These are phyloP conservation scores for Onthophagus taurus DNA, from an alignment of 1,140 invertebrate genomes.

Conservation along the genomic window DNA sequence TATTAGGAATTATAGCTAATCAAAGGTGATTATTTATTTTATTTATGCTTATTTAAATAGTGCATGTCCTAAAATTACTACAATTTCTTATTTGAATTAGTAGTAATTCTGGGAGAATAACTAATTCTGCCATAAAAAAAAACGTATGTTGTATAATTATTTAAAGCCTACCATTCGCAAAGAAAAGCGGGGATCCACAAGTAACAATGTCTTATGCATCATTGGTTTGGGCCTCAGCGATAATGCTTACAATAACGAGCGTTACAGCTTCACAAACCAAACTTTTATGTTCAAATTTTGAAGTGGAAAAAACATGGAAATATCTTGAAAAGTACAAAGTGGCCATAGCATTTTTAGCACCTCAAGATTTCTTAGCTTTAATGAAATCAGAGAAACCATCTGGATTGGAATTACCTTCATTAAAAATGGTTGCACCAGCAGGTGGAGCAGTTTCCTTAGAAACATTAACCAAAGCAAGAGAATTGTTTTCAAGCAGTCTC, in stretches of 20 bases:
- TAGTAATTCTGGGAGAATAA: background rate
- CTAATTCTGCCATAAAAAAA: too few species aligned
- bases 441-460: background rate
- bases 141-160: too few species aligned
- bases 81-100: background rate
- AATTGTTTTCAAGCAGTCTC: background rate
- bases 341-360: too few species aligned
- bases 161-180: too few species aligned
- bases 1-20: background rate
- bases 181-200: background rate
- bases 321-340: slow-evolving; percentile 1
- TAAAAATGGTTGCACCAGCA: background rate
- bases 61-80: background rate
- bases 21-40: background rate
- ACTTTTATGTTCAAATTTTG: background rate
- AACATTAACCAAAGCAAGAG: background rate
- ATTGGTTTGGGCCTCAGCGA: background rate
- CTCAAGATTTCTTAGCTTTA: too few species aligned
- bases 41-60: background rate
- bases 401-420: too few species aligned
- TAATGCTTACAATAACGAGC: background rate
- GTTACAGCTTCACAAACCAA: background rate
- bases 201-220: background rate
- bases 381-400: too few species aligned
- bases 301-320: background rate